phyloP scores from a whole-genome alignment of 2,113 vertebrate species.

The Clarias gariepinus region DNA sequence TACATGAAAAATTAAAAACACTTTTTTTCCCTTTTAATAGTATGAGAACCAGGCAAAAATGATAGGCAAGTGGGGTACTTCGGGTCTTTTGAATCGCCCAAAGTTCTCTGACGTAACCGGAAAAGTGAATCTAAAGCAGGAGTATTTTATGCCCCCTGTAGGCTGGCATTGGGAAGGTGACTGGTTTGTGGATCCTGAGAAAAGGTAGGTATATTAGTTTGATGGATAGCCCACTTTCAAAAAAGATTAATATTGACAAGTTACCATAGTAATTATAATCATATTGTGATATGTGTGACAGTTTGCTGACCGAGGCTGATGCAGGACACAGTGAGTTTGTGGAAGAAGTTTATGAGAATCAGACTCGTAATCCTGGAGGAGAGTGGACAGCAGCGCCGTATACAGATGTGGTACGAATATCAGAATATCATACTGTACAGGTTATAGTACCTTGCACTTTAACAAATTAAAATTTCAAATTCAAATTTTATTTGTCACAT shows the following conservation, averaged over 20 bases:
- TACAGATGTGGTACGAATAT: constrained; percentile 85
- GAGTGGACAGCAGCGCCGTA: constrained; percentile 88
- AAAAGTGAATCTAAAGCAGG: constrained; percentile 92
- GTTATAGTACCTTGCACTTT: too few relatives aligned
- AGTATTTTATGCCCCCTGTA: constrained; percentile 91
- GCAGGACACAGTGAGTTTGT: constrained; percentile 94
- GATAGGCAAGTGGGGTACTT: constrained; percentile 96
- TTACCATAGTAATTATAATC: background rate
- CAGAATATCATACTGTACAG: too few relatives aligned
- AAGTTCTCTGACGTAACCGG: constrained; percentile 96
- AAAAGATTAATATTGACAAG: too few relatives aligned
- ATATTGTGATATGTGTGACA: constrained; percentile 60
- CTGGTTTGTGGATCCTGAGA: constrained; percentile 92
- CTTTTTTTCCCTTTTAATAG: constrained; percentile 62
- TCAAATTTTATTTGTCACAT: too few relatives aligned
- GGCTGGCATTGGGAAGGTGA: constrained; percentile 96
- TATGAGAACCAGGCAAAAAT: constrained; percentile 95
- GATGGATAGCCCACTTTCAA: background rate
- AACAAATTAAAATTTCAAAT: too few relatives aligned
- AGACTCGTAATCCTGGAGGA: constrained; percentile 87
- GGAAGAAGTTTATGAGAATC: constrained; percentile 93
- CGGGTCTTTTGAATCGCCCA: constrained; percentile 86
- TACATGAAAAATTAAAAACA: background rate
- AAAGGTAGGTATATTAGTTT: constrained; percentile 72
- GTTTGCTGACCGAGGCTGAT: constrained; percentile 91